Base-by-base conservation (phyloP, 1,140 invertebrate genomes). In the Pseudomyrmex sp. region DNA sequence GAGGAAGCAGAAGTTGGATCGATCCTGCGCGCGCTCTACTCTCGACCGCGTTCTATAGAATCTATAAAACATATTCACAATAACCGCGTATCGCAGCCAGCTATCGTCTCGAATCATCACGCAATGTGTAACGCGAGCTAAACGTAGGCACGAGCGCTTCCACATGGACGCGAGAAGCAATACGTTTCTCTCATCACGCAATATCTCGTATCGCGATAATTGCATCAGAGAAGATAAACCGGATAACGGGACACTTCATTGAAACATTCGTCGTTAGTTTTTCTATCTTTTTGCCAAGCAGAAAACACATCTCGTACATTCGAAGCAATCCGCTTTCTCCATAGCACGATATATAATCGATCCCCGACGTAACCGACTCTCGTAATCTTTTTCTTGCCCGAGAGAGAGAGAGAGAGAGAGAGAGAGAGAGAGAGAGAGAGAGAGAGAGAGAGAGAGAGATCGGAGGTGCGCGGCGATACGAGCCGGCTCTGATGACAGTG, bases 401-500 rank as follows among this genome's bases (percentile, higher is more conserved):
- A 15, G 50, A 77, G 15, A 46, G 56, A 80, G 26, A 15, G 50
- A 77, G 15, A 46, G 56, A 80, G 73, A 79, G 83, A n/a, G n/a
- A n/a, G n/a, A n/a, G n/a, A n/a, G 26, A 15, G 50, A 77, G 15
- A 46, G 56, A 80, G 26, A 15, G 50, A 77, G 15, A 46, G 56
- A n/a, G 26, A 15, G 50, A 77, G 15, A 46, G 56, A 80, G 26
- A 15, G 50, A 77, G 15, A 46, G 56, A n/a, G 61, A 76, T 54
- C 54, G 79, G 50, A 80, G 83, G 59, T 56, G 48, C 48, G 50
- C 48, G 50, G 59, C 85, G 87, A 83, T 82, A 83, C 86, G 69
- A 88, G 76, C 23, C 82, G 69, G 61, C 73, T 74, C 76, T 90
- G 86, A 90, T 90, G 89, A 90, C 87, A 90, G 89, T 90, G 87